Evolutionary conservation across 2,797 vertebrate genomes (phyloP).

Genomic region (Poeciliopsis gracilis): DNA sequence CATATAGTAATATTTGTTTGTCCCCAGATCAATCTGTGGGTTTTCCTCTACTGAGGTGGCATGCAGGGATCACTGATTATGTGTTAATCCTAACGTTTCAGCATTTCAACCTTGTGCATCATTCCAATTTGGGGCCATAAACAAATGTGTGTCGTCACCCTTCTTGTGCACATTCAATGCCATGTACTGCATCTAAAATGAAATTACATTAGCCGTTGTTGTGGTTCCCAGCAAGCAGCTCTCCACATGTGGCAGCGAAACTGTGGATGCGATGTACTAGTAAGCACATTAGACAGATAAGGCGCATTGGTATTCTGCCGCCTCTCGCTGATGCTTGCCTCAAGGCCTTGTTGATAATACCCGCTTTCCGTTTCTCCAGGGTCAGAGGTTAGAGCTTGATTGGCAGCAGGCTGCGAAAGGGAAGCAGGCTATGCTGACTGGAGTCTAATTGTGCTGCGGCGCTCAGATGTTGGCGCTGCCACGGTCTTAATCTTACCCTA

Average conservation of each 20-base stretch:
- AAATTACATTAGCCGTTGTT: conserved; percentile 63
- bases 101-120: conserved; percentile 38
- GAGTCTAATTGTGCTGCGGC: conserved; percentile 65
- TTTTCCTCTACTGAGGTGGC: conserved; percentile 33
- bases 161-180: conserved; percentile 47
- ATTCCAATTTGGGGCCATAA: conserved; percentile 40
- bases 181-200: conserved; percentile 41
- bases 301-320: conserved; percentile 71
- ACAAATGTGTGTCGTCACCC: conserved; percentile 49
- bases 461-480: conserved; percentile 29
- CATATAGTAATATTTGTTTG: conserved; percentile 30
- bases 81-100: conserved; percentile 25
- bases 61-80: conserved; percentile 40
- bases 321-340: conserved; percentile 30
- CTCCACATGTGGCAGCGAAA: conserved; percentile 27
- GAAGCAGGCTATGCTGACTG: conserved; percentile 67
- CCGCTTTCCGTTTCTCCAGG: conserved; percentile 41
- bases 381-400: conserved; percentile 71
- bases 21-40: conserved; percentile 42
- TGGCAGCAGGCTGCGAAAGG: conserved; percentile 70
- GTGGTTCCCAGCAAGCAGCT: conserved; percentile 27
- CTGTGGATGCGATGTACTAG: conserved; percentile 42
- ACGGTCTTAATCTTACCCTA: conserved; percentile 34
- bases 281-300: conserved; percentile 64
- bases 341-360: conserved; percentile 59